phyloP scores from a whole-genome alignment of 2,888 invertebrate genomes.

The Seladonia tumulorum region DNA sequence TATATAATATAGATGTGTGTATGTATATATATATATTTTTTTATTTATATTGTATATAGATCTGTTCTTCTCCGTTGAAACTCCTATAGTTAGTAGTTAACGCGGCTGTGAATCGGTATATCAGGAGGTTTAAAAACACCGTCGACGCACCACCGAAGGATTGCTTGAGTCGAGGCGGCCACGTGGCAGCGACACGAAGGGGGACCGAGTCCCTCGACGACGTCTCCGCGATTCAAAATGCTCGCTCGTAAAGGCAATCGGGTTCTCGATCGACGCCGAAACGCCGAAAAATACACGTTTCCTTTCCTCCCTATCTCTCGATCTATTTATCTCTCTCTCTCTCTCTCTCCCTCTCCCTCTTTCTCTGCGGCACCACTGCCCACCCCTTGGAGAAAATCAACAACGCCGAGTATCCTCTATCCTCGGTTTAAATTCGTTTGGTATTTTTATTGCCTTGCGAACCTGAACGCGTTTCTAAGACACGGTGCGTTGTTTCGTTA shows the following conservation, averaged over 20 bases:
- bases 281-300: slow-evolving; percentile 6
- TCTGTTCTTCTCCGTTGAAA: slow-evolving; percentile 46
- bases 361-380: not conserved
- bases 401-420: not conserved
- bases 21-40: slow-evolving; percentile 58
- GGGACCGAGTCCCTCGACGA: slow-evolving; percentile 25
- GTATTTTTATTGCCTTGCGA: slow-evolving; percentile 70
- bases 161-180: slow-evolving; percentile 63
- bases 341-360: not conserved
- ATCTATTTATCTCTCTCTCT: not conserved
- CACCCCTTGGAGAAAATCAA: not conserved
- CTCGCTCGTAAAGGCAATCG: not conserved
- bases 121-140: slow-evolving; percentile 61
- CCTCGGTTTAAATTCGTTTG: slow-evolving; percentile 27
- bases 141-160: slow-evolving; percentile 54
- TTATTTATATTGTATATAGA: slow-evolving; percentile 49
- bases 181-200: slow-evolving; percentile 50
- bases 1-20: slow-evolving; percentile 65
- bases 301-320: not conserved
- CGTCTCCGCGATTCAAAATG: slow-evolving; percentile 6
- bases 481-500: slow-evolving; percentile 69
- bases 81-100: slow-evolving; percentile 52
- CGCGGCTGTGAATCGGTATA: slow-evolving; percentile 51
- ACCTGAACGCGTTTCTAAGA: slow-evolving; percentile 70
- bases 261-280: slow-evolving; percentile 14